Evolutionary conservation across 2,113 vertebrate species (phyloP), one percentile per base, ranked within the genome.

Genomic region (Epinephelus moara): DNA sequence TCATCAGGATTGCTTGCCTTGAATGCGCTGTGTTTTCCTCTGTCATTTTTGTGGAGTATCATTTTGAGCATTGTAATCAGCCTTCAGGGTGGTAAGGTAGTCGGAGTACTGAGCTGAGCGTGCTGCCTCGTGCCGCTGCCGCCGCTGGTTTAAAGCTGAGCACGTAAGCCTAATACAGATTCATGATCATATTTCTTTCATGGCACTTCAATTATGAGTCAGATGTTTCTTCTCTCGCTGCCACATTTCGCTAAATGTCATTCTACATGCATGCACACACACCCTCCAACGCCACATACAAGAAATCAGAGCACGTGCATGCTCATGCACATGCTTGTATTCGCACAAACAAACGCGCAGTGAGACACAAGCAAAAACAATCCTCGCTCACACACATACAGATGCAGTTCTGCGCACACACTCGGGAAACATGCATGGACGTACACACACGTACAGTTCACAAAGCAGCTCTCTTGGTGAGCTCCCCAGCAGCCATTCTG

Each of bases 131-230:
- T 63, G 74, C 70, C 7, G 56, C 14, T 7, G 49, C 63, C 7
- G 64, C 84, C n/a, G 62, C 75, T 53, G 70, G 61, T 89, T 85
- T 88, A 80, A 87, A 78, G 75, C 90, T 18, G 74, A 88, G 85
- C 86, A 85, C 75, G 66, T 84, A 86, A 85, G 64, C 88, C 79
- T 85, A 85, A 87, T 84, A 81, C 85, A 81, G 82, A 92, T 91
- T 89, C 90, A 90, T 92, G 90, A 86, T 91, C 86, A 88, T 92
- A 92, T 92, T 94, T 92, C 92, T 92, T 91, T 93, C 85, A 92
- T 93, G 93, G 88, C 90, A 91, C 92, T 93, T 93, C 93, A 93
- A 91, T 94, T 94, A 94, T 94, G 92, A 94, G 91, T 93, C 93
- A 93, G 93, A 93, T 93, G 92, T 93, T 94, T 93, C 91, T 84